These are phyloP conservation scores for Papilio machaon DNA, from an alignment of 1,140 invertebrate species.

Conservation along the genomic window DNA sequence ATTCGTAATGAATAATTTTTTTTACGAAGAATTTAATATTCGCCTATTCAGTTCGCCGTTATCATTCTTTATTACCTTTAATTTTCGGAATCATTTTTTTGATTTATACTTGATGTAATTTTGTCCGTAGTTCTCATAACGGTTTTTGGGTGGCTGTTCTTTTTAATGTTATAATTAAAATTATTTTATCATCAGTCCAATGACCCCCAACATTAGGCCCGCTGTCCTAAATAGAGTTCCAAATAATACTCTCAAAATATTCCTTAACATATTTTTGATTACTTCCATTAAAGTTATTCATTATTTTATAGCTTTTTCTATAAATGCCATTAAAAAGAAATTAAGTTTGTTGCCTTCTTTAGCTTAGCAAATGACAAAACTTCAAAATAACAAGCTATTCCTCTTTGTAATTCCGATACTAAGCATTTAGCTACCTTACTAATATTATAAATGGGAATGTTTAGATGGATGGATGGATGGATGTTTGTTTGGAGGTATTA, in stretches of 20 bases:
- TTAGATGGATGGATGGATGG: no score
- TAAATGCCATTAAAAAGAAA: neutral
- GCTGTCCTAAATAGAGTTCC: neutral
- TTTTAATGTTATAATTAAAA: neutral
- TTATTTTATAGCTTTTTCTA: neutral
- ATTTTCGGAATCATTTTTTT: slow-evolving; percentile 2
- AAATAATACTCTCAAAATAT: neutral
- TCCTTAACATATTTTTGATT: slow-evolving; percentile 20
- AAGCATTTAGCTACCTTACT: neutral
- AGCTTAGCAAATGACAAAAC: neutral
- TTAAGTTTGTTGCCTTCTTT: neutral
- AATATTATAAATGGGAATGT: no score
- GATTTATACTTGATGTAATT: slow-evolving; percentile 3
- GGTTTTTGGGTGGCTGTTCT: neutral
- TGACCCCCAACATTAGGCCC: neutral
- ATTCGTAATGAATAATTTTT: slow-evolving; percentile 20
- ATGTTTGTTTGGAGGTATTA: no score
- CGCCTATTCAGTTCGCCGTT: slow-evolving; percentile 15
- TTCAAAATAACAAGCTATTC: neutral
- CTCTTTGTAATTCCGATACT: neutral
- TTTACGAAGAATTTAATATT: slow-evolving; percentile 21
- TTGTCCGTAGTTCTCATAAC: neutral
- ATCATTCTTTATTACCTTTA: slow-evolving; percentile 11
- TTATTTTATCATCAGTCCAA: neutral
- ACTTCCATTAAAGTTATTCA: neutral